These are phyloP conservation scores for Emydoidea blandingii DNA, from an alignment of 2,797 vertebrate species.

Conservation along the genomic window DNA sequence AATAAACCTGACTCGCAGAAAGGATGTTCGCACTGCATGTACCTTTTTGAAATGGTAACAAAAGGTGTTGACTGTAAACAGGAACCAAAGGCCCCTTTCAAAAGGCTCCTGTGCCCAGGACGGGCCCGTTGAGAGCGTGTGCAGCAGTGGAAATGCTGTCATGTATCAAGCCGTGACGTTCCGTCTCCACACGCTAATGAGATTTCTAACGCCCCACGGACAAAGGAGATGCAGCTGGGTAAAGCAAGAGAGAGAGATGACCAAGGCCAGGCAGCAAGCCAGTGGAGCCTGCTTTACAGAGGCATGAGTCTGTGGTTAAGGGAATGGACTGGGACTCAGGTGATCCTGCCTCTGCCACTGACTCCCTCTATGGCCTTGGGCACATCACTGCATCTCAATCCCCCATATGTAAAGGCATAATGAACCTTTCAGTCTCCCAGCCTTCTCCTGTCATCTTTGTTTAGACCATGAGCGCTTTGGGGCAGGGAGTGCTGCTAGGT, in stretches of 20 bases:
- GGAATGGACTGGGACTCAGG: too few species aligned
- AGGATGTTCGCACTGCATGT: background rate
- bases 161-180: background rate
- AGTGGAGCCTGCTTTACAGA: background rate
- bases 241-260: background rate
- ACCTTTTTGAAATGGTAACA: slow-evolving; percentile 2
- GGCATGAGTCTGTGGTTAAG: background rate
- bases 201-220: background rate
- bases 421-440: background rate
- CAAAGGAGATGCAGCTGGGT: background rate
- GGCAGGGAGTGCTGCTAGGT: background rate
- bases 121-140: background rate
- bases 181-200: background rate
- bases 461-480: background rate
- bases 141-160: background rate
- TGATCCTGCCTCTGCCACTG: background rate
- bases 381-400: background rate
- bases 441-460: background rate
- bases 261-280: background rate
- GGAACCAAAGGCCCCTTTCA: background rate
- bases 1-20: slow-evolving; percentile 5
- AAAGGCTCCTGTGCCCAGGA: background rate
- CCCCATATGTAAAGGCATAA: background rate
- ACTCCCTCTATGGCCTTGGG: background rate
- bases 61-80: background rate